Evolutionary conservation across 2,113 vertebrate genomes (phyloP), one percentile per base, ranked within the genome.

Genomic region (Xyliphius kryptos): DNA sequence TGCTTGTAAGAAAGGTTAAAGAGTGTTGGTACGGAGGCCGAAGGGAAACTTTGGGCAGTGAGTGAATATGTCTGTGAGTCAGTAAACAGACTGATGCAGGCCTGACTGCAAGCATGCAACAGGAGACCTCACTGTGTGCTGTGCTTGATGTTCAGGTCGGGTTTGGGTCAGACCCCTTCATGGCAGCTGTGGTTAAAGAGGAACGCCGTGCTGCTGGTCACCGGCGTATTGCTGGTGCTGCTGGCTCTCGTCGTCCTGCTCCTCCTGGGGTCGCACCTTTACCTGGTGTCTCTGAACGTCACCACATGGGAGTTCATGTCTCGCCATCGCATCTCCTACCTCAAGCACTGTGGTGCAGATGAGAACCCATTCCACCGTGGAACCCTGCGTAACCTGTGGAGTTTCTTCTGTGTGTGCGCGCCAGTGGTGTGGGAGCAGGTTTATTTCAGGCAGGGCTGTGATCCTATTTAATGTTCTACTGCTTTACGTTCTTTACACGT

Each of bases 301-400:
- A 98, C 95, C 51, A 97, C 92, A n/a, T 97, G 95, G 95, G 95
- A 98, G 73, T 97, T 97, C 86, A 91, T 95, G 88, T 93, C 92
- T 0, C 85, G 88, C 5, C 91, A 97, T 65, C 90, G 92, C 73
- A 92, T 97, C 56, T 87, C 92, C 78, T 98, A 97, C 89, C 90
- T 98, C 81, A 89, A 80, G 5, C 90, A 92, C 75, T 90, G 87
- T 0, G 86, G 86, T 2, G 14, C 75, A 0, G 88, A 90, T 13
- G 80, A 91, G 72, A 97, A 93, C 79, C 94, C 94, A 7, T 97
- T 98, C 1, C 92, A 98, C 82, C 90, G 85, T 0, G 94, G 94
- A 9, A 67, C 90, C 13, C 43, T 87, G n/a, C 81, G 79, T 60
- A 98, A 98, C 74, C 83, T 97, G 47, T 91, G 92, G 89, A 85